These are phyloP conservation scores for Eristalis arbustorum DNA, from an alignment of 2,888 invertebrate species.

Conservation along the genomic window DNA sequence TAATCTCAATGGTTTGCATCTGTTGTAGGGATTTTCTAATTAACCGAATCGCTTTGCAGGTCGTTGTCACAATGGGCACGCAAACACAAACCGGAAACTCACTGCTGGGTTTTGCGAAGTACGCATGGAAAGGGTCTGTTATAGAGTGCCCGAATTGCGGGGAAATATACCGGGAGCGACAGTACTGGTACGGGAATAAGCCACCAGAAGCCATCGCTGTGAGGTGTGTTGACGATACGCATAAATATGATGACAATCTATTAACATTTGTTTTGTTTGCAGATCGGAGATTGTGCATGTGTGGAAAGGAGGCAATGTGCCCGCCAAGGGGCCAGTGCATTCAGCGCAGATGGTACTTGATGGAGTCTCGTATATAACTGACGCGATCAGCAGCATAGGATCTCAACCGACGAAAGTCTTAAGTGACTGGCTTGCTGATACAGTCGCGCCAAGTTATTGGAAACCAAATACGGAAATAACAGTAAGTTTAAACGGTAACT, in stretches of 20 bases:
- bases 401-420: slow-evolving; percentile 87
- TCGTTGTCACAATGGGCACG: slow-evolving; percentile 74
- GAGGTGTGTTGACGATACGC: slow-evolving; percentile 71
- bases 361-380: slow-evolving; percentile 84
- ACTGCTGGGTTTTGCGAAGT: slow-evolving; percentile 87
- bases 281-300: slow-evolving; percentile 85
- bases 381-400: slow-evolving; percentile 84
- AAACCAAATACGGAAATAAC: slow-evolving; percentile 87
- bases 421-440: slow-evolving; percentile 87
- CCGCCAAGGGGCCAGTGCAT: slow-evolving; percentile 81
- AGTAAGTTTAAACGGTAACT: slow-evolving; percentile 79
- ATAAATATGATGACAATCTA: not conserved
- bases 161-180: slow-evolving; percentile 84
- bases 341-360: slow-evolving; percentile 85
- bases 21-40: not conserved
- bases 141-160: slow-evolving; percentile 87
- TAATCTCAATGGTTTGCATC: not conserved
- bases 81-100: slow-evolving; percentile 80
- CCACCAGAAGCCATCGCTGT: slow-evolving; percentile 86
- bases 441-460: slow-evolving; percentile 89
- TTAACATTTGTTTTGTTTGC: not conserved
- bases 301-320: slow-evolving; percentile 83
- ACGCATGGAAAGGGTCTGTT: slow-evolving; percentile 89
- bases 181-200: slow-evolving; percentile 91
- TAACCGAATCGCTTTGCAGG: slow-evolving; percentile 57